These are phyloP conservation scores for Eptesicus fuscus DNA, from an alignment of 2,113 vertebrate species.

Conservation along the genomic window DNA sequence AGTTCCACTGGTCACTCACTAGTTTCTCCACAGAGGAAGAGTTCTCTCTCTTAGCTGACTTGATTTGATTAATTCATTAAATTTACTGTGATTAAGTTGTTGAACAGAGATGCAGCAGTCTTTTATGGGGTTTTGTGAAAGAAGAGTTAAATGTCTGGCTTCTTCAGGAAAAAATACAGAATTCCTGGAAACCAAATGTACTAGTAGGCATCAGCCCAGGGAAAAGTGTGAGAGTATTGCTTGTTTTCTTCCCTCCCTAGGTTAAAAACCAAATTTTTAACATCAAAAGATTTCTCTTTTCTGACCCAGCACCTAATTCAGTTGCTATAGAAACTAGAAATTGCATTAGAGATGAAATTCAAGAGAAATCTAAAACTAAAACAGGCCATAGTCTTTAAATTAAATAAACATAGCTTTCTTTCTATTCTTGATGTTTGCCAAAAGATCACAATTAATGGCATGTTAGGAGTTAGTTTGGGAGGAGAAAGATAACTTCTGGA, in stretches of 20 bases:
- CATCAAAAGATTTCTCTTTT: constrained; percentile 32
- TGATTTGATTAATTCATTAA: neutral
- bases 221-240: neutral
- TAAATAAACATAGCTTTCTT: neutral
- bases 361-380: constrained; percentile 47
- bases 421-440: neutral
- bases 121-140: neutral
- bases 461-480: neutral
- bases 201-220: neutral
- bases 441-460: neutral
- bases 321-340: constrained; percentile 59
- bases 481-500: neutral
- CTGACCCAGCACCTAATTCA: constrained; percentile 28
- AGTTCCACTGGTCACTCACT: neutral
- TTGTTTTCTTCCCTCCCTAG: neutral
- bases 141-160: neutral
- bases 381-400: neutral
- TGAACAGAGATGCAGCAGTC: neutral
- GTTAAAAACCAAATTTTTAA: constrained; percentile 51
- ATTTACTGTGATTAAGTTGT: neutral
- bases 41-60: neutral
- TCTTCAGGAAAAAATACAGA: neutral
- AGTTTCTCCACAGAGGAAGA: neutral
- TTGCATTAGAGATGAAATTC: constrained; percentile 5
- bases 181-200: neutral